Evolutionary conservation across 2,888 invertebrate genomes (phyloP).

Genomic region (Pristionchus arcanus): DNA sequence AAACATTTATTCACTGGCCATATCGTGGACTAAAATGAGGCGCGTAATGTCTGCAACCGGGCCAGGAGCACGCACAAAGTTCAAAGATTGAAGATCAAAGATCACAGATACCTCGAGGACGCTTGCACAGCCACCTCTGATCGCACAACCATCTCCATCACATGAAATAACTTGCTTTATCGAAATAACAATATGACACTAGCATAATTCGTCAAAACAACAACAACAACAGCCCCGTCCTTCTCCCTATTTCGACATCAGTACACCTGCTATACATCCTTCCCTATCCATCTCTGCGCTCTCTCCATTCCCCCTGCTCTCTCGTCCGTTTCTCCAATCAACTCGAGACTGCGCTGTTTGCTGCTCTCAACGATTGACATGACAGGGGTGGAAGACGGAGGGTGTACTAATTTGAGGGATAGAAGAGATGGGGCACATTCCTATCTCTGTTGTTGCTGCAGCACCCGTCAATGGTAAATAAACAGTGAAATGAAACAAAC

Average conservation of each 20-base stretch:
- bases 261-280: slow-evolving; percentile 4
- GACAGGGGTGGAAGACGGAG: not conserved
- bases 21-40: not conserved
- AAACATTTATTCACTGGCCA: not conserved
- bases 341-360: not conserved
- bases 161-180: not conserved
- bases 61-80: not conserved
- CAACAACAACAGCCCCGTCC: not conserved
- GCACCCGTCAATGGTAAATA: not conserved
- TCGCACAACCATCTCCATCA: not conserved
- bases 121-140: slow-evolving; percentile 22
- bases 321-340: not conserved
- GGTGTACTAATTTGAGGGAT: not conserved
- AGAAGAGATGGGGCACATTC: not conserved
- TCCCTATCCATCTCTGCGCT: slow-evolving; percentile 4
- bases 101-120: slow-evolving; percentile 38
- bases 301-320: slow-evolving; percentile 1
- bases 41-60: not conserved
- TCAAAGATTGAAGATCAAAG: not conserved
- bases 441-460: not conserved
- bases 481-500: not conserved
- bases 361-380: not conserved
- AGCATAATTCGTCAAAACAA: not conserved
- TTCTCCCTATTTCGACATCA: not conserved
- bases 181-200: not conserved